phyloP scores from a whole-genome alignment of 2,113 vertebrate species.

The Hoplias malabaricus region DNA sequence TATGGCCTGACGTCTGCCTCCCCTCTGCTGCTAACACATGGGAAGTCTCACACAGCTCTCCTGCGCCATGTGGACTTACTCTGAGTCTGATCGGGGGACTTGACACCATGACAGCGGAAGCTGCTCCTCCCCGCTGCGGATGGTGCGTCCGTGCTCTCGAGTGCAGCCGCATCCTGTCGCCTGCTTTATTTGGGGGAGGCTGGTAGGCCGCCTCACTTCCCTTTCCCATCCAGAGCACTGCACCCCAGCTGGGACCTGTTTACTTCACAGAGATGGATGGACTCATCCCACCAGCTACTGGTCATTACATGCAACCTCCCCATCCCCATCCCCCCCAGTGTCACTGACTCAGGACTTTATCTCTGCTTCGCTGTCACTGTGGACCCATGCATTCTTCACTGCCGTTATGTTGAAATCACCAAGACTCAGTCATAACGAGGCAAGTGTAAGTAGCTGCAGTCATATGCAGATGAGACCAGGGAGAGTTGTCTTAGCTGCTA shows the following conservation, averaged over 20 bases:
- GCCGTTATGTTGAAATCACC: not conserved
- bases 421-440: not conserved
- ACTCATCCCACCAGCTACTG: constrained; percentile 57
- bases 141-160: constrained; percentile 41
- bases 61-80: constrained; percentile 58
- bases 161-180: constrained; percentile 56
- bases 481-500: not conserved
- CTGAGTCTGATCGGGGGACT: constrained; percentile 48
- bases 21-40: constrained; percentile 47
- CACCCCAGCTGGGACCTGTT: constrained; percentile 64
- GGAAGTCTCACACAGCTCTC: constrained; percentile 36
- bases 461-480: not conserved
- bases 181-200: constrained; percentile 55
- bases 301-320: constrained; percentile 44
- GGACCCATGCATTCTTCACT: not conserved
- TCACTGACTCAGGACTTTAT: constrained; percentile 30
- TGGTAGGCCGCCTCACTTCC: constrained; percentile 44
- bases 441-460: not conserved
- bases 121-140: constrained; percentile 44
- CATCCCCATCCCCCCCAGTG: constrained; percentile 25
- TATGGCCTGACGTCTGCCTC: constrained; percentile 36
- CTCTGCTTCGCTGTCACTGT: not conserved
- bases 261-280: constrained; percentile 58
- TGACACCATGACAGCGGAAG: constrained; percentile 53
- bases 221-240: constrained; percentile 45